A percentile compares a stretch with the other conserved stretches of the same genome.
These are phyloP conservation scores for Vulpes vulpes DNA, from an alignment of 2,113 vertebrate genomes.

Conservation along the genomic window DNA sequence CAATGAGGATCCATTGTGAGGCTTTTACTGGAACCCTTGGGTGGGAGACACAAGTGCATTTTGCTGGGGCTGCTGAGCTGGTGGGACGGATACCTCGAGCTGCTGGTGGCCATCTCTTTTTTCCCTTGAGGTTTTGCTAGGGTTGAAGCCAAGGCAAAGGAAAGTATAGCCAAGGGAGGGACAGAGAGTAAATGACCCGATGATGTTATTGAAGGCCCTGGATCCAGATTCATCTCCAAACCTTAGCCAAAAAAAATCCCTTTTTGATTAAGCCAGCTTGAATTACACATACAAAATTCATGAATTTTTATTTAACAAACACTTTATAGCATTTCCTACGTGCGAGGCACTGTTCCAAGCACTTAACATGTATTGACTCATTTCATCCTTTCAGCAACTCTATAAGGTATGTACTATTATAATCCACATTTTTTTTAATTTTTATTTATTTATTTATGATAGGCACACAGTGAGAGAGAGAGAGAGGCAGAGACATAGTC, in stretches of 20 bases:
- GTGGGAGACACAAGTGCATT: not conserved
- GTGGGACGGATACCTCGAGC: not conserved
- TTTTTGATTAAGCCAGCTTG: conserved; percentile 68
- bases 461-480: too few species aligned
- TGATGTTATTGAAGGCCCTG: not conserved
- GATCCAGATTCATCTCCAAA: not conserved
- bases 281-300: conserved; percentile 57
- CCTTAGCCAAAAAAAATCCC: conserved; percentile 36
- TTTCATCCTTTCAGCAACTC: conserved; percentile 64
- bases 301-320: conserved; percentile 63
- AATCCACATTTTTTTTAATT: not conserved
- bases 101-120: not conserved
- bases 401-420: not conserved
- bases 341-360: conserved; percentile 38
- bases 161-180: not conserved
- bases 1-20: not conserved
- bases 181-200: not conserved
- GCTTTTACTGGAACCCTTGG: not conserved
- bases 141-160: conserved; percentile 27
- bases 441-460: too few species aligned
- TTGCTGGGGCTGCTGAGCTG: not conserved
- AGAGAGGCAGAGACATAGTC: too few species aligned
- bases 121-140: not conserved
- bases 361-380: conserved; percentile 50
- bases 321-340: conserved; percentile 44